Percentiles rank a stretch among this genome's conserved stretches.
phyloP scores from a whole-genome alignment of 2,888 invertebrate species.

The Pristionchus fissidentatus region DNA sequence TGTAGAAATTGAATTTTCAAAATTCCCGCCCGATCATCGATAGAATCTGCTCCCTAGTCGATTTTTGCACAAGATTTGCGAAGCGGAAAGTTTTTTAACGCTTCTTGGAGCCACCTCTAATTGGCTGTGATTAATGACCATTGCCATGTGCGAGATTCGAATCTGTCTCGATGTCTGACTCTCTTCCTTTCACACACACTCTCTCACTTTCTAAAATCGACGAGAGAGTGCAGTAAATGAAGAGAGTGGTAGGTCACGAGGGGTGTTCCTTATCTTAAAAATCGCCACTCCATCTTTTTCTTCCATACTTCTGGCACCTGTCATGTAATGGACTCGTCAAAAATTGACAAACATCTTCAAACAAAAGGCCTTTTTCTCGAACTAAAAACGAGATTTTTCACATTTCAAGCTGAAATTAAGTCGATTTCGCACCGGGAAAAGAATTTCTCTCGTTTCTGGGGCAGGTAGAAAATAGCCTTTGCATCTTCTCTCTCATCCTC shows the following conservation, averaged over 20 bases:
- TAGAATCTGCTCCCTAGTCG: constrained; percentile 21
- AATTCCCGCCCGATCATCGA: background rate
- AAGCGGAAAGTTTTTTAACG: background rate
- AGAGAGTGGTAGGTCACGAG: background rate
- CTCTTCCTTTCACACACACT: background rate
- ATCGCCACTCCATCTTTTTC: background rate
- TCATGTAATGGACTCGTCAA: constrained; percentile 31
- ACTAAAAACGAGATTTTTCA: background rate
- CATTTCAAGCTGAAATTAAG: background rate
- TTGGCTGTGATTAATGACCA: constrained; percentile 11
- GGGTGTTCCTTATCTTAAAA: background rate
- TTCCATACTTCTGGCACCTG: constrained; percentile 11
- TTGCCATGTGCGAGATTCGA: background rate
- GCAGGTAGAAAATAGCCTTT: background rate
- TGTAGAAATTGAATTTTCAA: background rate
- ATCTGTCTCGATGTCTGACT: background rate
- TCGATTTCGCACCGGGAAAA: background rate
- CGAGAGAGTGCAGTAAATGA: background rate
- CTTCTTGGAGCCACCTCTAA: background rate
- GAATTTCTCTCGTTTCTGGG: background rate
- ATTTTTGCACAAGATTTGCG: too few species aligned
- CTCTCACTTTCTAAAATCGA: background rate
- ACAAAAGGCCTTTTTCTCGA: background rate
- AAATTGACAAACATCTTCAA: background rate
- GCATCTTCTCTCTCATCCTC: background rate